These are phyloP conservation scores for Holothuria leucospilota DNA, from an alignment of 53 echinoderm and acorn worm species.

Conservation along the genomic window DNA sequence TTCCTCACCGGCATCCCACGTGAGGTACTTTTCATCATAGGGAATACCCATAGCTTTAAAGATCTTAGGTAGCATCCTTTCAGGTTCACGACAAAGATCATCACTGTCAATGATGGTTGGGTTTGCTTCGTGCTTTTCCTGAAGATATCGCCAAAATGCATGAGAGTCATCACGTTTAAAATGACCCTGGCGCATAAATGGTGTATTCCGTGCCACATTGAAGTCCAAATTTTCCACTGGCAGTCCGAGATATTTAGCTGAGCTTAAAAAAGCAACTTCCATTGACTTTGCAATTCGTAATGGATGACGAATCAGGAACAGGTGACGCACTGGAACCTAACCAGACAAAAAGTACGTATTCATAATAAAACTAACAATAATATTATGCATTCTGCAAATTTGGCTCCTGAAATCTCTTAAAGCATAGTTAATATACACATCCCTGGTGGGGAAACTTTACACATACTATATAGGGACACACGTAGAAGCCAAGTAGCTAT, in stretches of 20 bases:
- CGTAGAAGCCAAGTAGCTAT: too few relatives aligned
- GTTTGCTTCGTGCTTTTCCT: slow-evolving; percentile 38
- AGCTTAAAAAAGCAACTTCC: background rate
- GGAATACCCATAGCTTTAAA: slow-evolving; percentile 46
- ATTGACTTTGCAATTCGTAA: background rate
- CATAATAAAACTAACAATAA: too few relatives aligned
- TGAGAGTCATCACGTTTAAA: too few relatives aligned
- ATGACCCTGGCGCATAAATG: too few relatives aligned
- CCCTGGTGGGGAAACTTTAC: too few relatives aligned
- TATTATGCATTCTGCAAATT: too few relatives aligned
- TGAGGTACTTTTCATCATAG: slow-evolving; percentile 34
- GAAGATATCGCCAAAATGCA: slow-evolving; percentile 51
- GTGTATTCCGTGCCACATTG: too few relatives aligned
- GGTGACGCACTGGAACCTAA: too few relatives aligned
- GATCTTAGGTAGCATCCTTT: slow-evolving; percentile 45
- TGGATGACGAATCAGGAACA: background rate
- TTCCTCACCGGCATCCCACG: slow-evolving; percentile 38
- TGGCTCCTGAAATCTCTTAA: too few relatives aligned
- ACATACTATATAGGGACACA: too few relatives aligned
- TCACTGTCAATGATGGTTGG: slow-evolving; percentile 55
- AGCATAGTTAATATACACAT: too few relatives aligned
- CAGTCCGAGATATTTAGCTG: background rate
- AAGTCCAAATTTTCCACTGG: background rate
- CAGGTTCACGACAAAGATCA: slow-evolving; percentile 43
- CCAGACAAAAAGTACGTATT: too few relatives aligned